A percentile compares a stretch with the other conserved stretches of the same genome.
phyloP scores from a whole-genome alignment of 2,797 vertebrate species.

The Oryzias dopingdopingensis region DNA sequence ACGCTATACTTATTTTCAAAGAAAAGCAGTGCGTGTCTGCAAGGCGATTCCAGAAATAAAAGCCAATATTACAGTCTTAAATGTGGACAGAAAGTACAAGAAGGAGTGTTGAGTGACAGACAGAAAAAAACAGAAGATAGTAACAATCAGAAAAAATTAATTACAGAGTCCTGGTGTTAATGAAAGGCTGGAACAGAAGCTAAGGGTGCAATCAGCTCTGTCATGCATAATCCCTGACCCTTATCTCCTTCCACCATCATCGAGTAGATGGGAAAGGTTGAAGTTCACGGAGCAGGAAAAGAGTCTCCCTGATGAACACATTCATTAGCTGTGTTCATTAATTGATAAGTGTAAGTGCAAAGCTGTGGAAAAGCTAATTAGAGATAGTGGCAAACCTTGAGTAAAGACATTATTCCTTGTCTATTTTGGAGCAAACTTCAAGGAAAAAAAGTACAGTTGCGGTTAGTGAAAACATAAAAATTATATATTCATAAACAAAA shows the following conservation, averaged over 20 bases:
- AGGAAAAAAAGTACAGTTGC: slow-evolving; percentile 12
- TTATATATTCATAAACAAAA: too few relatives aligned
- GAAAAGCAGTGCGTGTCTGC: background rate
- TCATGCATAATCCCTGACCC: slow-evolving; percentile 47
- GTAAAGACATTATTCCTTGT: slow-evolving; percentile 16
- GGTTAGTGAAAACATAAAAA: background rate
- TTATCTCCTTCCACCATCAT: slow-evolving; percentile 41
- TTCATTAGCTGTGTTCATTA: slow-evolving; percentile 68
- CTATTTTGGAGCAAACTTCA: slow-evolving; percentile 35
- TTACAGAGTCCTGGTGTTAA: slow-evolving; percentile 71
- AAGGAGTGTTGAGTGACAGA: slow-evolving; percentile 6
- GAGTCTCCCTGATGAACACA: slow-evolving; percentile 58
- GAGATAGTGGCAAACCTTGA: slow-evolving; percentile 39
- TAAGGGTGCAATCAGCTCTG: slow-evolving; percentile 69
- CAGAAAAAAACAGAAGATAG: slow-evolving; percentile 57
- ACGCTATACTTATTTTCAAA: background rate
- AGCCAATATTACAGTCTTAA: slow-evolving; percentile 1
- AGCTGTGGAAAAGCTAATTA: slow-evolving; percentile 63
- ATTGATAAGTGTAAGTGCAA: slow-evolving; percentile 60
- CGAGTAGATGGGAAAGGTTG: slow-evolving; percentile 58
- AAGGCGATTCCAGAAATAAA: slow-evolving; percentile 7
- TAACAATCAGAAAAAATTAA: slow-evolving; percentile 71
- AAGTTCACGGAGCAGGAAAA: slow-evolving; percentile 63
- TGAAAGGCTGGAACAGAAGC: slow-evolving; percentile 67
- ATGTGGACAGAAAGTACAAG: slow-evolving; percentile 17